Evolutionary conservation across 1,140 invertebrate genomes (phyloP), one percentile per base, ranked within the genome.

Genomic region (Chionoecetes opilio): DNA sequence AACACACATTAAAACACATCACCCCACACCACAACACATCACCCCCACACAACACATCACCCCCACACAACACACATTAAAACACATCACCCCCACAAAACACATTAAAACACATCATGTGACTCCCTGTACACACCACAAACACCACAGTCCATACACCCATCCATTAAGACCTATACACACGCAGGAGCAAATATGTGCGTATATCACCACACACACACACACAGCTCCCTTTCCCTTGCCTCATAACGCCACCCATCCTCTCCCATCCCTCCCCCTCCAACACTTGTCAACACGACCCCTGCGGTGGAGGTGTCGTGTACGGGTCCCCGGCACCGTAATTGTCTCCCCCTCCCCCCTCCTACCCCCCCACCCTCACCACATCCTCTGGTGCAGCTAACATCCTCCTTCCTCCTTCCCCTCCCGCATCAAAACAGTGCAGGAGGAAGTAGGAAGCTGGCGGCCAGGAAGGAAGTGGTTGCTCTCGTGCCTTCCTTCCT

Each of bases 381-480:
- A 92, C 91, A 84, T 92, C 91, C 91, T 92, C 75, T n/a, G 63
- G 31, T 75, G n/a, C 63, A n/a, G 21, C n/a, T n/a, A 75, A 75
- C 63, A 75, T 75, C 63, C 63, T 26, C 89, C 41, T 32, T 29
- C 90, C 41, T 75, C n/a, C 91, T 92, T 92, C 91, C 41, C 87
- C 37, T 32, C 41, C 82, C 21, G 85, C 38, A 92, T 84, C 82
- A 84, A 32, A 88, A 41, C 53, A 26, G 85, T 34, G 87, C 35
- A 82, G n/a, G 86, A 89, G 93, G 85, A 89, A 94, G 87, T 90
- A 94, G 93, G 93, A 94, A 94, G 93, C 93, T 94, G 86, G 53
- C 38, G 87, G 87, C 86, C 93, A 94, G 93, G 93, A 94, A 94
- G 93, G 93, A 94, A 94, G 93, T 94, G 93, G 93, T 90, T 90